A percentile compares a stretch with the other conserved stretches of the same genome.
These are phyloP conservation scores for Percopsis transmontana DNA, from an alignment of 2,113 vertebrate genomes.

Conservation along the genomic window DNA sequence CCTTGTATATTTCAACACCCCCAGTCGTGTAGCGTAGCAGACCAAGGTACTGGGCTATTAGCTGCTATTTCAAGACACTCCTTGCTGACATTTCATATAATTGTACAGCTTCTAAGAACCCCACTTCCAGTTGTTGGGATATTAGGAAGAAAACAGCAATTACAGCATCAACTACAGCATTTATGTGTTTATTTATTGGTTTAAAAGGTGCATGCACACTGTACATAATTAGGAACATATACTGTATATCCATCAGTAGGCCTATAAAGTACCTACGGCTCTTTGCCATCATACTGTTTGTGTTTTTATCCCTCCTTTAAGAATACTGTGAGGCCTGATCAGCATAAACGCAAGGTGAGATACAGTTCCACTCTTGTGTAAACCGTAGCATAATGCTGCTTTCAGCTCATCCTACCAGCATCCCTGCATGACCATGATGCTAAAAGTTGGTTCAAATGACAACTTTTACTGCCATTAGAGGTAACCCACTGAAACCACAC, in stretches of 20 bases:
- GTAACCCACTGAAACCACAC: background rate
- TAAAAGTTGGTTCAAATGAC: conserved; percentile 41
- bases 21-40: conserved; percentile 33
- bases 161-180: too few species aligned
- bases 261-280: background rate
- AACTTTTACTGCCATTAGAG: conserved; percentile 39
- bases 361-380: conserved; percentile 42
- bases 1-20: conserved; percentile 2
- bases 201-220: too few species aligned
- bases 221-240: too few species aligned
- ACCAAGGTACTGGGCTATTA: conserved; percentile 9
- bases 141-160: background rate
- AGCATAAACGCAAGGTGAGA: conserved; percentile 75
- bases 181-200: too few species aligned
- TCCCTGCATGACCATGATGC: conserved; percentile 50
- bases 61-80: conserved; percentile 23
- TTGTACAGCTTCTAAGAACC: conserved; percentile 27
- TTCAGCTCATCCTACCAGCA: conserved; percentile 31
- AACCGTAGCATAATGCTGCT: conserved; percentile 32
- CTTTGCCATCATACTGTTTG: conserved; percentile 31
- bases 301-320: conserved; percentile 69
- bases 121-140: conserved; percentile 9
- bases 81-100: conserved; percentile 37
- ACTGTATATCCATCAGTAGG: too few species aligned
- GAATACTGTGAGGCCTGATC: conserved; percentile 71